These are phyloP conservation scores for Phrixothrix hirtus DNA, from an alignment of 2,888 invertebrate genomes.

Conservation along the genomic window DNA sequence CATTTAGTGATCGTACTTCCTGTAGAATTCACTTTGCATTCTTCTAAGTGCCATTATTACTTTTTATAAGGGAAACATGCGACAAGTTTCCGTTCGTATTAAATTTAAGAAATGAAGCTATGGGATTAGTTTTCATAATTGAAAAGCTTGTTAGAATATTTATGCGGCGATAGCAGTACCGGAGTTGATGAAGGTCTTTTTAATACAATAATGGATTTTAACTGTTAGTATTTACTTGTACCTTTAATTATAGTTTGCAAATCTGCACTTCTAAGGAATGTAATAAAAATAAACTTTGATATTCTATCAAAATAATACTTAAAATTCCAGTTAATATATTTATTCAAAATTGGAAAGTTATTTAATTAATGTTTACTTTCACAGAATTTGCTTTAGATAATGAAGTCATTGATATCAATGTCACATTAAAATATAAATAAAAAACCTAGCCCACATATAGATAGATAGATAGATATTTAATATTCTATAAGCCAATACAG, in stretches of 20 bases:
- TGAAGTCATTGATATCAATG: too few relatives aligned
- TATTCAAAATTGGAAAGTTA: too few relatives aligned
- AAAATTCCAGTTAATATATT: too few relatives aligned
- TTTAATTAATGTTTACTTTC: too few relatives aligned
- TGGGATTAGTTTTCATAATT: constrained; percentile 40
- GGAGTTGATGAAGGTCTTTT: constrained; percentile 20
- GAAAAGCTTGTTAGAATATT: constrained; percentile 40
- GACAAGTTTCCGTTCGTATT: constrained; percentile 31
- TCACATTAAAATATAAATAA: too few relatives aligned
- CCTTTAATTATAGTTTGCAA: constrained; percentile 25
- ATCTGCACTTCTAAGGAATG: constrained; percentile 23
- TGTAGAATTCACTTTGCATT: constrained; percentile 28
- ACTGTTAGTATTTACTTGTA: constrained; percentile 26
- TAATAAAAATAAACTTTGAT: too few relatives aligned
- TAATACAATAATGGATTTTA: constrained; percentile 30
- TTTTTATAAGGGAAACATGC: constrained; percentile 31
- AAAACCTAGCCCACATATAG: too few relatives aligned
- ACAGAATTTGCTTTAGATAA: too few relatives aligned
- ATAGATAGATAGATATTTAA: too few relatives aligned
- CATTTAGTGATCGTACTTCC: constrained; percentile 21
- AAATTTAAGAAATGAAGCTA: constrained; percentile 36
- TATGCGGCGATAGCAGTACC: constrained; percentile 31
- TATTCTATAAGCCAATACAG: too few relatives aligned
- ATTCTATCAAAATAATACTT: too few relatives aligned
- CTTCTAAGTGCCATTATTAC: constrained; percentile 30